Evolutionary conservation across 2,113 vertebrate species (phyloP), one percentile per base, ranked within the genome.

Genomic region (Psammodynastes pulverulentus): DNA sequence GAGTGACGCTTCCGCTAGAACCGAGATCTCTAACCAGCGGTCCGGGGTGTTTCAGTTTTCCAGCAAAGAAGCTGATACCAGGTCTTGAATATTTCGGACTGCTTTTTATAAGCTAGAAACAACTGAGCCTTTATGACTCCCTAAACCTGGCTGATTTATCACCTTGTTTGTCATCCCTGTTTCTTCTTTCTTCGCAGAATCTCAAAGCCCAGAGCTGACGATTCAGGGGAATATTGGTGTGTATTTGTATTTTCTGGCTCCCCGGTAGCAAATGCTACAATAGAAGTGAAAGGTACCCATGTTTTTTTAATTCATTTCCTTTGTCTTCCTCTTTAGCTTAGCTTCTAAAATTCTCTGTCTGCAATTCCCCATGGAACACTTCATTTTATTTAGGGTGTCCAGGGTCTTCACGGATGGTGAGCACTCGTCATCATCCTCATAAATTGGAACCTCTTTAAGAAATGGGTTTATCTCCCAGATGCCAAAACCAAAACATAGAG

Each of bases 181-280:
- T 96, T 93, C 90, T 91, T 95, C 12, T 43, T 93, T 95, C 94
- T 93, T 96, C 97, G 91, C 97, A 99, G 99, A 97, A 98, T 99
- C 95, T 89, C 3, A 91, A 99, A 99, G 97, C 97, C 99, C 46
- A 98, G 98, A 95, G 98, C 99, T 23, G 99, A 99, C 1, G 98
- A 98, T 95, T 98, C 99, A 9, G 99, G 99, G 49, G 98, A 99
- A 96, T 99, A 99, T 96, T 97, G 99, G 97, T 99, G 99, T 62
- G 98, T 99, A 89, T 99, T 98, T 96, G 98, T 98, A 93, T 99
- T 99, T 95, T 94, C 97, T 89, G 97, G 94, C 94, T 98, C 98
- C 79, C 99, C 99, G 34, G 96, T 98, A 95, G 99, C 98, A 96
- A 99, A 99, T n/a, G 98, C 98, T 90, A 98, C 99, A 94, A 99